Evolutionary conservation across 1,140 invertebrate species (phyloP).

Genomic region (Coptotermes formosanus): DNA sequence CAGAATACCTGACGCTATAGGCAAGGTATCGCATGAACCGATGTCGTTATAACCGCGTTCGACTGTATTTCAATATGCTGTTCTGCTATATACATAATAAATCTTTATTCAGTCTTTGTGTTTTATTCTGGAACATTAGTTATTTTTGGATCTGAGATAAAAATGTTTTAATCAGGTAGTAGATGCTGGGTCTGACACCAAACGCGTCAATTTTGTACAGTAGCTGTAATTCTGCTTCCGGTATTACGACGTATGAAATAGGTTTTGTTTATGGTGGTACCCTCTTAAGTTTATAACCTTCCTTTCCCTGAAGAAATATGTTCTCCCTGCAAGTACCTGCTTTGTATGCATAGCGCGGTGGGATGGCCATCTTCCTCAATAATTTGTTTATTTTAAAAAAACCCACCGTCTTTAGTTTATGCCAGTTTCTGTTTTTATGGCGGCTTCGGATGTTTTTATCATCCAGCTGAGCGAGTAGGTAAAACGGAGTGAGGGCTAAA

Average conservation of each 20-base stretch:
- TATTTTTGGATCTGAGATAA: too few relatives aligned
- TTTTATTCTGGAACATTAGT: too few relatives aligned
- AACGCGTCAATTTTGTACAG: neutral
- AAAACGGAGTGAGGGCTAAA: neutral
- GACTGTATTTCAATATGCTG: too few relatives aligned
- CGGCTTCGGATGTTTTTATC: neutral
- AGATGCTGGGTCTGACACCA: too few relatives aligned
- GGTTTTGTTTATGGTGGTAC: neutral
- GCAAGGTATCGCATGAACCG: too few relatives aligned
- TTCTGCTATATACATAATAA: too few relatives aligned
- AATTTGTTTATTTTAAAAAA: neutral
- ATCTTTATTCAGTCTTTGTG: too few relatives aligned
- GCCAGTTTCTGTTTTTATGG: neutral
- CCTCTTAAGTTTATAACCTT: conserved; percentile 2
- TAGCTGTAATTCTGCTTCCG: neutral
- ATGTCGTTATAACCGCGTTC: too few relatives aligned
- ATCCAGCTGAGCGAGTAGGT: neutral
- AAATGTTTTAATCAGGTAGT: too few relatives aligned
- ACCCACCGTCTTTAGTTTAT: neutral
- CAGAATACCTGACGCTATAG: too few relatives aligned
- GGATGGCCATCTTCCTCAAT: neutral
- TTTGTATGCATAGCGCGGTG: neutral
- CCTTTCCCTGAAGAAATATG: neutral
- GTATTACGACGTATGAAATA: neutral
- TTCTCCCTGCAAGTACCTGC: neutral